These are phyloP conservation scores for Menidia menidia DNA, from an alignment of 2,797 vertebrate species.

Conservation along the genomic window DNA sequence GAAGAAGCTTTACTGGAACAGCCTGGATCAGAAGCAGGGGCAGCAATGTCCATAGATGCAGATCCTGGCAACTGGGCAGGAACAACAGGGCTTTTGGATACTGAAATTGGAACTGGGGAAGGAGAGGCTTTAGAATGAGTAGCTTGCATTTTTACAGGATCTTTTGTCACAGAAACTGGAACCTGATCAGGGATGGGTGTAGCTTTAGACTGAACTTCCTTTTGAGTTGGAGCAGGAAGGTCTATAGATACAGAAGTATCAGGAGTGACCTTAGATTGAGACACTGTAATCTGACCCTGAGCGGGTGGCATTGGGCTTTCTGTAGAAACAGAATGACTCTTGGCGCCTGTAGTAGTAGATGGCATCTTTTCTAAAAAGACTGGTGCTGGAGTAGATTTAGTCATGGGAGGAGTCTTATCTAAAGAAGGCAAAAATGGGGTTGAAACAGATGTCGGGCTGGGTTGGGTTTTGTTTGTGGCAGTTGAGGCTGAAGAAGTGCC, in stretches of 20 bases:
- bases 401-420: conserved; percentile 39
- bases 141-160: neutral
- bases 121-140: neutral
- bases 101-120: neutral
- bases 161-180: conserved; percentile 10
- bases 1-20: conserved; percentile 24
- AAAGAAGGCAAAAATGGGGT: conserved; percentile 33
- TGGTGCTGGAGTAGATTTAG: conserved; percentile 29
- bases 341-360: conserved; percentile 27
- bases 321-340: conserved; percentile 27
- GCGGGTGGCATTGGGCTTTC: conserved; percentile 25
- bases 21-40: neutral
- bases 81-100: conserved; percentile 5
- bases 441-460: conserved; percentile 32
- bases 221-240: conserved; percentile 2
- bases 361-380: conserved; percentile 51
- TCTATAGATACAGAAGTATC: conserved; percentile 28
- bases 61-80: conserved; percentile 6
- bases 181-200: neutral
- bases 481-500: conserved; percentile 11
- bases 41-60: conserved; percentile 9
- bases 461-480: conserved; percentile 39
- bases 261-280: conserved; percentile 13
- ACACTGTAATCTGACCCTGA: conserved; percentile 29
- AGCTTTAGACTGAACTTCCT: conserved; percentile 12